Evolutionary conservation across 2,888 invertebrate genomes (phyloP), one percentile per base, ranked within the genome.

Genomic region (Melanotus villosus): DNA sequence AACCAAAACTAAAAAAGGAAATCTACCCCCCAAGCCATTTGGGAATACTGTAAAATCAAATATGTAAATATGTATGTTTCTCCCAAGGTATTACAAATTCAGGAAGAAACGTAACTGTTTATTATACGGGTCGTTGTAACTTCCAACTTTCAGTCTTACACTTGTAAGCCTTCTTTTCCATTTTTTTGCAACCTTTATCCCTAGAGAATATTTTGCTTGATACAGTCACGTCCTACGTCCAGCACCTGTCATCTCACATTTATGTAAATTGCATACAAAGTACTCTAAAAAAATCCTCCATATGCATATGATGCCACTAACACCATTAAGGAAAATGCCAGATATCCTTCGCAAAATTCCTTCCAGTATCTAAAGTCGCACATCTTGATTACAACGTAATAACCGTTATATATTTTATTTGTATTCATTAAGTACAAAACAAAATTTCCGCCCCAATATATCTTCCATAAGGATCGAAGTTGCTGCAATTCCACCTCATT

Each of bases 221-320:
- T 52, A 18, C 52, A 52, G 32, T 52, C 52, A 52, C 52, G 52
- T 52, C 26, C 18, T 32, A 16, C 34, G 14, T 19, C 45, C 19
- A 45, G 23, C 45, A 45, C 45, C 45, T 45, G 45, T 12, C 52
- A 52, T 52, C 32, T 16, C 16, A 16, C 52, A 19, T 12, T 52
- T 32, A 52, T 19, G 52, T 16, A 52, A 52, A 52, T 52, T 32
- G 16, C 18, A 52, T 52, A 30, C 52, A 32, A 52, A 52, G 19
- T 19, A n/a, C 9, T 18, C 41, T 7, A 18, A 41, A 32, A 10
- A n/a, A n/a, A n/a, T n/a, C 5, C 34, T 12, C 12, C 34, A 34
- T 12, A 34, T 34, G 12, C 34, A 12, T 34, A 34, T 12, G 1
- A n/a, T n/a, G n/a, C n/a, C n/a, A n/a, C n/a, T n/a, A n/a, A n/a